Base-by-base conservation (phyloP, 1,140 invertebrate species). In the Heliothis virescens region DNA sequence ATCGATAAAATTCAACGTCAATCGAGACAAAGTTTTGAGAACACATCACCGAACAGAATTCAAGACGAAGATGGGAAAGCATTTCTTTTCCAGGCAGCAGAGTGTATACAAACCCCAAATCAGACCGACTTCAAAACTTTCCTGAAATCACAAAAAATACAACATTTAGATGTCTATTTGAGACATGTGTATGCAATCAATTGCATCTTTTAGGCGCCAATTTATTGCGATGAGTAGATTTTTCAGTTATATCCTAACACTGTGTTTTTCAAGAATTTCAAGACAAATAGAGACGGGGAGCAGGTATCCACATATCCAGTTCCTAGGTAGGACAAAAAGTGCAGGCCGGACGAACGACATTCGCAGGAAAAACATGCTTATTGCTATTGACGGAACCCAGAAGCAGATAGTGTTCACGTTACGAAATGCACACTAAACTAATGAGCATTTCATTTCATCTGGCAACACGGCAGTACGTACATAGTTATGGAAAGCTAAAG, bases 101-200 rank as follows among this genome's bases (percentile, higher is more conserved):
- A 86, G 75, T 77, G 76, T 69, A 85, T 83, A 88, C 82, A 83
- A 85, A 86, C 83, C 87, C 82, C 83, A 81, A 81, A 83, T 92
- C 76, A 91, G 88, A 92, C 87, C 85, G 86, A 94, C 91, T 91
- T 92, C 87, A 88, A 92, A 92, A 82, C 80, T 80, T 86, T 88
- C 92, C 91, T 93, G 91, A 89, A 94, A 93, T 87, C 85, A 94
- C 87, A 94, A 90, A 92, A 94, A 92, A 77, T 80, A 87, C 74
- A 86, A 84, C 52, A 77, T 77, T 77, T 77, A 77, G 63, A 77
- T 57, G 75, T 53, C 26, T 55, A 7, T 67, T 13, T 52, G 18
- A 29, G 16, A 67, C 13, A 55, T 48, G 18, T 11, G n/a, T 74
- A 41, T 74, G 21, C 53, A 41, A 57, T 55, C 52, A 41, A 41